Conservation (phyloP, 2,797 vertebrate genomes). For the Pangasius sanitwongsei region DNA sequence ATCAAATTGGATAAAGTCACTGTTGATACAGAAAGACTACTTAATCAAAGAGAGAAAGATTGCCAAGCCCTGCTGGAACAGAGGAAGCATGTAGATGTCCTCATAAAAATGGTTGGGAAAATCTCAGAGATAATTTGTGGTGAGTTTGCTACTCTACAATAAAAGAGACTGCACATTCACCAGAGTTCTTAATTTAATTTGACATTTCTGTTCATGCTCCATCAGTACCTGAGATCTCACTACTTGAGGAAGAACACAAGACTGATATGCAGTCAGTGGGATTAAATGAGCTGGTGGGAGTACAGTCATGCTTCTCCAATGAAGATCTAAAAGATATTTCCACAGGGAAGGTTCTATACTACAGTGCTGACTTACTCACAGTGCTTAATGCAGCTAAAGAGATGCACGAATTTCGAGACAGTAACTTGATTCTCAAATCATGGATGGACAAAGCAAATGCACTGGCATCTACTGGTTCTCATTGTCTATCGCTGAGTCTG, state of each 20-base stretch:
- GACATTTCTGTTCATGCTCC: constrained; percentile 16
- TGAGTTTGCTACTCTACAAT: constrained; percentile 44
- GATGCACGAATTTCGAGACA: constrained; percentile 67
- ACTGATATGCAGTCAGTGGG: constrained; percentile 53
- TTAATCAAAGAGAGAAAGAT: constrained; percentile 69
- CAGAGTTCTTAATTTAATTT: background rate
- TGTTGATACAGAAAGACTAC: constrained; percentile 50
- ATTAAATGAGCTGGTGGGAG: constrained; percentile 64
- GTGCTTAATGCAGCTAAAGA: constrained; percentile 63
- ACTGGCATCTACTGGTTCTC: background rate
- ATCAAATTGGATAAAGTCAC: constrained; percentile 38
- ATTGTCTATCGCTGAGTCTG: constrained; percentile 48
- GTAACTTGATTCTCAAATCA: constrained; percentile 67
- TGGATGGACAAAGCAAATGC: constrained; percentile 63
- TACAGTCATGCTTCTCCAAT: constrained; percentile 58
- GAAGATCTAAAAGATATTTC: constrained; percentile 8
- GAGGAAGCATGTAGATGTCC: constrained; percentile 61
- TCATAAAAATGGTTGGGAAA: constrained; percentile 76
- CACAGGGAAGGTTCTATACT: constrained; percentile 63
- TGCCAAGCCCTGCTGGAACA: constrained; percentile 49
- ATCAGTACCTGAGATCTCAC: constrained; percentile 67
- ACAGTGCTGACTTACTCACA: constrained; percentile 31
- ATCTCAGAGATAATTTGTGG: constrained; percentile 70
- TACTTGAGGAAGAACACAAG: constrained; percentile 63
- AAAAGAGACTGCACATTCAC: background rate